Percentiles rank a stretch among this genome's conserved stretches.
Conservation (phyloP, 2,888 invertebrate species). For the Caenorhabditis afra region DNA sequence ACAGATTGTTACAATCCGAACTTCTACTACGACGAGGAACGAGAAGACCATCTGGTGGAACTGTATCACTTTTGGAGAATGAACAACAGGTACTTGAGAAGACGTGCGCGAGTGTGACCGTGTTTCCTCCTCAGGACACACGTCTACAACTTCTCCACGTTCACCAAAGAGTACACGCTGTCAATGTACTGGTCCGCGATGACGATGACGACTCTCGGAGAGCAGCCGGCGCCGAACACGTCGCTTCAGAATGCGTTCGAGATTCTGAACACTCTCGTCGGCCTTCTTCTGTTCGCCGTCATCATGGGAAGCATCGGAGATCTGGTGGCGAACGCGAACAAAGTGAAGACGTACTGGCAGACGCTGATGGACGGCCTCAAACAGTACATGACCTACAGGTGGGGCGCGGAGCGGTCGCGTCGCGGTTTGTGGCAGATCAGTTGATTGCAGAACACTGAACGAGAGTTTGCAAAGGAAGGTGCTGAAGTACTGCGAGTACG, state of each 20-base stretch:
- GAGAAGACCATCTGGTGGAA: constrained; percentile 63
- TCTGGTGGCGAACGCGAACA: constrained; percentile 62
- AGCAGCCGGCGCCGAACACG: constrained; percentile 72
- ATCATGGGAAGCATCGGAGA: constrained; percentile 73
- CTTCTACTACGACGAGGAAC: constrained; percentile 60
- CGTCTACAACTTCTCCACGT: constrained; percentile 52
- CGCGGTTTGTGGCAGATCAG: too few relatives aligned
- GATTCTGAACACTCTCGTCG: constrained; percentile 68
- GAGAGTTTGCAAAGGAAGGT: constrained; percentile 51
- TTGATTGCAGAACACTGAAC: constrained; percentile 39
- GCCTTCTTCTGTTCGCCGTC: constrained; percentile 71
- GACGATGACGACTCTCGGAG: constrained; percentile 75
- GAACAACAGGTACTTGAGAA: constrained; percentile 30
- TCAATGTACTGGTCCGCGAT: constrained; percentile 75
- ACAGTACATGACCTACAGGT: constrained; percentile 70
- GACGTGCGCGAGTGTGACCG: neutral
- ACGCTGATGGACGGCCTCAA: constrained; percentile 67
- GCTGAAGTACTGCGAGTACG: constrained; percentile 62
- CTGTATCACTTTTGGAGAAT: constrained; percentile 65
- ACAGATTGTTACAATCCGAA: constrained; percentile 40
- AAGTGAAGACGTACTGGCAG: constrained; percentile 61
- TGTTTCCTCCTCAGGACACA: constrained; percentile 26
- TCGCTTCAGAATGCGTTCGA: constrained; percentile 66
- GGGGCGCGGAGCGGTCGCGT: neutral
- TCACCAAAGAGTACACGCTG: constrained; percentile 71